Base-by-base conservation (phyloP, 2,797 vertebrate species). In the Melanotaenia pygmaea region DNA sequence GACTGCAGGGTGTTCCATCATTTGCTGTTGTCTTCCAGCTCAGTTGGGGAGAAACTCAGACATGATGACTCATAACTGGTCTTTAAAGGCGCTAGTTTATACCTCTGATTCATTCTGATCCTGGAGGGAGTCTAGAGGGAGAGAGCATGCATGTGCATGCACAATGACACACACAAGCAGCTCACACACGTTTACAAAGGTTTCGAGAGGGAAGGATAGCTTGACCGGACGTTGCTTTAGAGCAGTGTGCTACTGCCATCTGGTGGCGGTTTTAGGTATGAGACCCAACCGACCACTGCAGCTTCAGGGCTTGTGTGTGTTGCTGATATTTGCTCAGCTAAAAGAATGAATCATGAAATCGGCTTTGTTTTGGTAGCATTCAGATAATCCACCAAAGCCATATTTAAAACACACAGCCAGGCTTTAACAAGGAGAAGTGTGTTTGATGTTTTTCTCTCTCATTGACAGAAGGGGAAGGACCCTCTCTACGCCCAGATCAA, bases 401-500 rank as follows among this genome's bases (percentile, higher is more conserved):
- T 22, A 37, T 1, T 2, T 43, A 47, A 28, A 30, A 63, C n/a
- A 38, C 37, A 20, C 50, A 8, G 20, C 1, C 1, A 59, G 26
- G 35, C 43, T 54, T 51, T 58, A 34, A 40, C 0, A 8, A 14
- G 13, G 12, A 3, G 45, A 45, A 61, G 7, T 16, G 9, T 1
- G 11, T 40, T 34, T 81, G 26, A 76, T 77, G 22, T 65, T 59
- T 66, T 69, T 59, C 26, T 79, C 38, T 90, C 30, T 87, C 61
- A 12, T 86, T 85, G 5, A 92, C 90, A 92, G 77, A 92, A 97
- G 96, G 95, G 96, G 93, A 96, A 94, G 85, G 97, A 97, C 92
- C 96, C 96, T 94, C 96, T 99, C 92, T 98, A 98, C 79, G 97
- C 97, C 91, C 94, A 96, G 95, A 97, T 99, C 95, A 96, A 94